These are phyloP conservation scores for Aplysina aerophoba DNA, from an alignment of 37 sponge, comb jelly and placozoan species.

Conservation along the genomic window DNA sequence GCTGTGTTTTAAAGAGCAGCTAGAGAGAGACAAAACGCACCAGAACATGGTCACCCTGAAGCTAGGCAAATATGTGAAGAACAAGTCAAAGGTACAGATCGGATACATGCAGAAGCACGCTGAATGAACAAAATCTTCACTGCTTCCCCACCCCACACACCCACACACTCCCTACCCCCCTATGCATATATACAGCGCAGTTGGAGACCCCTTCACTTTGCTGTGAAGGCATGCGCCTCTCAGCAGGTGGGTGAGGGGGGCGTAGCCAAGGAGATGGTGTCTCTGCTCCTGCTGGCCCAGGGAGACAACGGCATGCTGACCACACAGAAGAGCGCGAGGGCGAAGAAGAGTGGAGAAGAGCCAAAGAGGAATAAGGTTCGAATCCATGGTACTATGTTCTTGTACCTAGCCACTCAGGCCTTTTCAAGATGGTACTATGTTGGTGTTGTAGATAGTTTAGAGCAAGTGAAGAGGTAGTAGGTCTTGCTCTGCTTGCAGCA, in stretches of 20 bases:
- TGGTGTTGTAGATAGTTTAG: no score
- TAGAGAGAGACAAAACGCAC: neutral
- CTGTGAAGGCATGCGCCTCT: neutral
- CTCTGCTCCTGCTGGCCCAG: conserved; percentile 19
- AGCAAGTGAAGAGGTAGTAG: no score
- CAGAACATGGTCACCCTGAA: neutral
- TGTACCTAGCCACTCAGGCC: no score
- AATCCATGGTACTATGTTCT: no score
- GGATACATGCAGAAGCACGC: neutral
- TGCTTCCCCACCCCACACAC: no score
- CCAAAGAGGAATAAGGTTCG: no score
- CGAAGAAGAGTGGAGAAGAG: no score
- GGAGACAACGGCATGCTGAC: neutral
- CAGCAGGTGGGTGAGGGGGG: neutral
- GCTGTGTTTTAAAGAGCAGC: neutral
- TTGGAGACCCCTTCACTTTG: conserved; percentile 29
- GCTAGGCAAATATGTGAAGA: neutral
- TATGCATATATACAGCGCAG: neutral
- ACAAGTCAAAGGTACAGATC: conserved; percentile 18
- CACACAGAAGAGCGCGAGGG: neutral
- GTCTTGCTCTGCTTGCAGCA: no score
- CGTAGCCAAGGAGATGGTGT: neutral
- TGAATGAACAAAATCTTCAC: no score
- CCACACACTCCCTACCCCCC: no score
- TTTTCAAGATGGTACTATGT: no score